A percentile compares a stretch with the other conserved stretches of the same genome.
Conservation (phyloP, 2,113 vertebrate genomes). For the Elachura formosa region DNA sequence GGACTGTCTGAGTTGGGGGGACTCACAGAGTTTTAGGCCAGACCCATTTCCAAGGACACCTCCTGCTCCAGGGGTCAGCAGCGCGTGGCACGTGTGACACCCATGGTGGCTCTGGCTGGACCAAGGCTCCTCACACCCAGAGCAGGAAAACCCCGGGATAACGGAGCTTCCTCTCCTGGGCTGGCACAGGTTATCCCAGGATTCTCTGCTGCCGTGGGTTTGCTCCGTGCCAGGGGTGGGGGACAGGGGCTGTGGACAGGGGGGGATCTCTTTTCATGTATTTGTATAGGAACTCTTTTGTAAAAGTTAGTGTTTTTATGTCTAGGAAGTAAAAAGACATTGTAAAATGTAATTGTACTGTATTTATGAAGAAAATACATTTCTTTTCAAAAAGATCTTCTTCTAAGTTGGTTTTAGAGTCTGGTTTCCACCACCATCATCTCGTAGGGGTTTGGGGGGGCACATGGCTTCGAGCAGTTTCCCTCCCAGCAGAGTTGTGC, state of each 20-base stretch:
- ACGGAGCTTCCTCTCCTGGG: not conserved
- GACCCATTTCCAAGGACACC: not conserved
- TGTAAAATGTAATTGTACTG: conserved; percentile 66
- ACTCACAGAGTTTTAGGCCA: not conserved
- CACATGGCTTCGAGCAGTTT: not conserved
- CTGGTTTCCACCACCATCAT: not conserved
- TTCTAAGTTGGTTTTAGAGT: not conserved
- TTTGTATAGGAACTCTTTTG: conserved; percentile 61
- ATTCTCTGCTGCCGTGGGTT: not conserved
- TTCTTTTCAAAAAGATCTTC: conserved; percentile 50
- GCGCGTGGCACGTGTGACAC: accelerated
- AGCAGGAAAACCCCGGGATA: not conserved
- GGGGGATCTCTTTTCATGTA: conserved; percentile 18
- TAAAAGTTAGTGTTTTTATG: conserved; percentile 55
- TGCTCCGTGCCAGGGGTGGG: not conserved
- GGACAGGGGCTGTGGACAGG: not conserved
- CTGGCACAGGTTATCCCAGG: not conserved
- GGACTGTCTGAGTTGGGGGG: not conserved
- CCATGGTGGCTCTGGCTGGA: not conserved
- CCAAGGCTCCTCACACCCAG: not conserved
- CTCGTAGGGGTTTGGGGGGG: not conserved
- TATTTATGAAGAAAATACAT: conserved; percentile 72
- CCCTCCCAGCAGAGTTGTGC: not conserved
- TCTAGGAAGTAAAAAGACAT: conserved; percentile 59
- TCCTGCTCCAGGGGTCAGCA: not conserved